A percentile compares a stretch with the other conserved stretches of the same genome.
Conservation (phyloP, 37 sponge, comb jelly and placozoan species). For the Bolinopsis microptera region DNA sequence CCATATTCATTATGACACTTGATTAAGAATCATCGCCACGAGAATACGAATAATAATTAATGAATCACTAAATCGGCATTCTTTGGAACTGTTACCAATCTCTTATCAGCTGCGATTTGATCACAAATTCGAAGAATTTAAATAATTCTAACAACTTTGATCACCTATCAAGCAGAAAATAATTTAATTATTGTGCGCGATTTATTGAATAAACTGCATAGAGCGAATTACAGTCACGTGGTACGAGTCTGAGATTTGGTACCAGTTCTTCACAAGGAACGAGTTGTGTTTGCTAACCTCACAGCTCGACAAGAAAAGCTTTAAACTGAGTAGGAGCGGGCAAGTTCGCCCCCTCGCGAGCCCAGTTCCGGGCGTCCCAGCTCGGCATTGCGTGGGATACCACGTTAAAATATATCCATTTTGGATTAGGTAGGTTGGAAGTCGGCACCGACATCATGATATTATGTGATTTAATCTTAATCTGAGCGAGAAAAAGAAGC, state of each 20-base stretch:
- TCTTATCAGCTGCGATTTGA: too few relatives aligned
- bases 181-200: background rate
- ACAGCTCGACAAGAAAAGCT: background rate
- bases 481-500: too few relatives aligned
- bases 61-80: too few relatives aligned
- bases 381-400: background rate
- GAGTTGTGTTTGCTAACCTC: background rate
- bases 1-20: too few relatives aligned
- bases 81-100: too few relatives aligned
- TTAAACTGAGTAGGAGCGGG: background rate
- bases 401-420: background rate
- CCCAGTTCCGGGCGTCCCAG: background rate
- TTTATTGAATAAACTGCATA: background rate
- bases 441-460: background rate
- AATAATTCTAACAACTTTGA: background rate
- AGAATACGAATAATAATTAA: too few relatives aligned
- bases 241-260: background rate
- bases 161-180: background rate
- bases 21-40: too few relatives aligned
- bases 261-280: background rate
- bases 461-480: background rate
- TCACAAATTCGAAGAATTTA: background rate
- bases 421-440: background rate
- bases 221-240: background rate
- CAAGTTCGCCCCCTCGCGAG: background rate